A percentile compares a stretch with the other conserved stretches of the same genome.
Conservation (phyloP, 2,888 invertebrate genomes). For the Germaria angustata region DNA sequence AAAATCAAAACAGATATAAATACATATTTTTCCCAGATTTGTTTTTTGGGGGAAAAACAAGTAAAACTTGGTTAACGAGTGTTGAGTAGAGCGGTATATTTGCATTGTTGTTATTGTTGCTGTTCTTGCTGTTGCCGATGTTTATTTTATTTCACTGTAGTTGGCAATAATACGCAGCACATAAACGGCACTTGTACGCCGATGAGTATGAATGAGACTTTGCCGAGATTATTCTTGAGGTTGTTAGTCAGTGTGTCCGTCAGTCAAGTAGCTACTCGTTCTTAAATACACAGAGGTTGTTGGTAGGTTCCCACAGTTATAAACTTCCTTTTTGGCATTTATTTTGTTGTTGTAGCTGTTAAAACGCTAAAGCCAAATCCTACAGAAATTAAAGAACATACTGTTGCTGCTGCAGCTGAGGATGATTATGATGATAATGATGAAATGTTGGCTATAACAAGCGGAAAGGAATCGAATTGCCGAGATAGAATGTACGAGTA, state of each 20-base stretch:
- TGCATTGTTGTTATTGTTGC: neutral
- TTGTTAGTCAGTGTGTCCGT: constrained; percentile 8
- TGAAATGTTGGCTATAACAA: constrained; percentile 31
- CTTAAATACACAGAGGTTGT: neutral
- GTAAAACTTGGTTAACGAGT: constrained; percentile 59
- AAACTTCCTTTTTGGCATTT: constrained; percentile 65
- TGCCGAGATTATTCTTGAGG: constrained; percentile 61
- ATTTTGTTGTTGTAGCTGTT: constrained; percentile 1
- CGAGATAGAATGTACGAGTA: constrained; percentile 33
- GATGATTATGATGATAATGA: constrained; percentile 33
- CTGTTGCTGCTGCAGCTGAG: constrained; percentile 20
- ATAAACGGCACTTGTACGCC: constrained; percentile 43
- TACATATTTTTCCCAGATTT: constrained; percentile 17
- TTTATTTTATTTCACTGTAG: neutral
- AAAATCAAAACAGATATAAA: constrained; percentile 62
- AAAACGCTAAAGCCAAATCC: neutral
- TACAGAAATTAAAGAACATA: constrained; percentile 7
- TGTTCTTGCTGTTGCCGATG: neutral
- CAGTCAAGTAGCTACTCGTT: constrained; percentile 14
- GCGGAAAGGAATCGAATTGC: constrained; percentile 49
- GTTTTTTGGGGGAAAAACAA: constrained; percentile 43
- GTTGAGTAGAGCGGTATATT: neutral
- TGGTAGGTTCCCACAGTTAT: constrained; percentile 65
- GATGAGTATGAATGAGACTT: constrained; percentile 13
- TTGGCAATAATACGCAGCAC: constrained; percentile 35